Evolutionary conservation across 2,797 vertebrate genomes (phyloP), one percentile per base, ranked within the genome.

Genomic region (Glyptemys insculpta): DNA sequence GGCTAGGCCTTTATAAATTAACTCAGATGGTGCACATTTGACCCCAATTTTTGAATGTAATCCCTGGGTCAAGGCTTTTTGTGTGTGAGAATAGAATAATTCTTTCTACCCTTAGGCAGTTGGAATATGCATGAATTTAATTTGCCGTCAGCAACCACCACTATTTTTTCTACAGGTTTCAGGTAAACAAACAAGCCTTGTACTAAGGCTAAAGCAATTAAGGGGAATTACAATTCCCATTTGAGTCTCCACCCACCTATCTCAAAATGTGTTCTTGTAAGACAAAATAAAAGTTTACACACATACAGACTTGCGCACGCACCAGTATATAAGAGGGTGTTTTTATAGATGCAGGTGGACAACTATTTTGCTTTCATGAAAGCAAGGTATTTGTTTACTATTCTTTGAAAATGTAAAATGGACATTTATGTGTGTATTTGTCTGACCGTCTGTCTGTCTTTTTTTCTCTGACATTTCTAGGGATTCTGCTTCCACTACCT

Each of bases 1-100:
- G 90, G 94, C 12, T 27, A 96, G 80, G 25, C 59, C n/a, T 94
- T 96, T 97, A 90, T 95, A 98, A 98, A 98, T 97, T 98, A 97
- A 97, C 90, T 97, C 92, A 96, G 85, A 56, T 97, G 85, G 90
- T 95, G 90, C 41, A 82, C 74, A 44, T 96, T 93, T 96, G 96
- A 97, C 93, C 94, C 85, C 96, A 96, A 97, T 96, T 97, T 97
- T 97, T 95, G 92, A 94, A 94, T 93, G 59, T 88, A 68, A 84
- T 97, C 86, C 53, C 89, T 90, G 87, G 93, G 95, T 97, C 94
- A 95, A 96, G 89, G 92, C 89, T 68, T 91, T 95, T 72, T 95
- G 68, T 94, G 80, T 95, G 87, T 78, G 81, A 93, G 87, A 95
- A 93, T 47, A 90, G n/a, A 86, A 8, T 79, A 85, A 92, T 88